phyloP scores from a whole-genome alignment of 2,888 invertebrate species.

The Polydrusus pterygomalis region DNA sequence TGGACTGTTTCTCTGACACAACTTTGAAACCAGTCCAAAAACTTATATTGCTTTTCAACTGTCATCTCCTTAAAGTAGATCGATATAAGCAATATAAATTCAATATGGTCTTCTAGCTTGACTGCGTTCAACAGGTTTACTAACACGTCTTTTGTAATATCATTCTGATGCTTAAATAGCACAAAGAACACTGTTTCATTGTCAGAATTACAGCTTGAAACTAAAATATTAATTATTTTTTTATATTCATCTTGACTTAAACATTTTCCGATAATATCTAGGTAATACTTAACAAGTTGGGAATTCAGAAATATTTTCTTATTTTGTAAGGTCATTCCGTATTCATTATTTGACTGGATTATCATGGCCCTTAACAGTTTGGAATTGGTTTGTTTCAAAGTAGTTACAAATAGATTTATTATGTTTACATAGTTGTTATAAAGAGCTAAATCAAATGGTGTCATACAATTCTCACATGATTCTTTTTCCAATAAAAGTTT shows the following conservation, averaged over 20 bases:
- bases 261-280: not conserved
- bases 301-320: not conserved
- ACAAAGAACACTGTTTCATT: conserved; percentile 4
- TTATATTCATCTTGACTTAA: not conserved
- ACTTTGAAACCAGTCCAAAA: not conserved
- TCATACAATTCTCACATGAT: not conserved
- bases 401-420: not conserved
- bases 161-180: not conserved
- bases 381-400: not conserved
- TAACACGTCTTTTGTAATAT: not conserved
- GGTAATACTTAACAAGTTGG: not conserved
- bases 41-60: not conserved
- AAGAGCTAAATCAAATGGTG: conserved; percentile 8
- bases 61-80: not conserved
- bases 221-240: not conserved
- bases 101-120: not conserved
- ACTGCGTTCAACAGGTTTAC: not conserved
- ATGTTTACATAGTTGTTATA: not conserved
- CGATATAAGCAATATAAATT: not conserved
- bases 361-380: not conserved
- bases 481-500: conserved; percentile 1
- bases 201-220: not conserved
- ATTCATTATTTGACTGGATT: not conserved
- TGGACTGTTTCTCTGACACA: not conserved
- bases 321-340: not conserved